Conservation (phyloP, 1,140 invertebrate genomes). For the Drosophila ironensis region DNA sequence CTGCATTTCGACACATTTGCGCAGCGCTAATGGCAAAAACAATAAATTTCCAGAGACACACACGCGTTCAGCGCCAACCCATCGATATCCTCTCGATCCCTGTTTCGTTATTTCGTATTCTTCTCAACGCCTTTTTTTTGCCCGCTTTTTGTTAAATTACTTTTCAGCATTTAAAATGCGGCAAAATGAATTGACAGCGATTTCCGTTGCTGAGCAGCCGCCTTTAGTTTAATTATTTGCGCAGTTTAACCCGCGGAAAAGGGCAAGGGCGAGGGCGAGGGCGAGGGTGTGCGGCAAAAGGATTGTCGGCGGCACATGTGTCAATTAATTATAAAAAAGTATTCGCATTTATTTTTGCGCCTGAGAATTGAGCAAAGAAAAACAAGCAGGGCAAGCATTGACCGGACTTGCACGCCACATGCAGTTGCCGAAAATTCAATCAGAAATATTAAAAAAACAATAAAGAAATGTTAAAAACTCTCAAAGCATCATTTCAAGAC, state of each 20-base stretch:
- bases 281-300: not conserved
- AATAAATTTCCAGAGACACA: conserved; percentile 62
- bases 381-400: conserved; percentile 1
- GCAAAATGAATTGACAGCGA: conserved; percentile 76
- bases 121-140: not conserved
- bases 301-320: conserved; percentile 52
- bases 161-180: conserved; percentile 76
- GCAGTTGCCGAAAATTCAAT: not conserved
- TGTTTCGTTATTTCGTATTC: conserved; percentile 22
- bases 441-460: not conserved
- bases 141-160: conserved; percentile 41
- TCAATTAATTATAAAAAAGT: conserved; percentile 68
- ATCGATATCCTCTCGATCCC: conserved; percentile 70
- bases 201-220: conserved; percentile 49
- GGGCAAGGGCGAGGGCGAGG: not conserved
- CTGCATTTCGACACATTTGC: conserved; percentile 38
- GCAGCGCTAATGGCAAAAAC: conserved; percentile 73
- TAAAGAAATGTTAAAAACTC: not conserved
- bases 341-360: conserved; percentile 35
- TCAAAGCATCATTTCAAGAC: too few relatives aligned
- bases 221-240: conserved; percentile 75
- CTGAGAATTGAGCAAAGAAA: conserved; percentile 26
- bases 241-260: conserved; percentile 39
- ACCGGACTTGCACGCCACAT: too few relatives aligned
- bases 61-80: conserved; percentile 4